These are phyloP conservation scores for Meganola albula DNA, from an alignment of 2,888 invertebrate species.

Conservation along the genomic window DNA sequence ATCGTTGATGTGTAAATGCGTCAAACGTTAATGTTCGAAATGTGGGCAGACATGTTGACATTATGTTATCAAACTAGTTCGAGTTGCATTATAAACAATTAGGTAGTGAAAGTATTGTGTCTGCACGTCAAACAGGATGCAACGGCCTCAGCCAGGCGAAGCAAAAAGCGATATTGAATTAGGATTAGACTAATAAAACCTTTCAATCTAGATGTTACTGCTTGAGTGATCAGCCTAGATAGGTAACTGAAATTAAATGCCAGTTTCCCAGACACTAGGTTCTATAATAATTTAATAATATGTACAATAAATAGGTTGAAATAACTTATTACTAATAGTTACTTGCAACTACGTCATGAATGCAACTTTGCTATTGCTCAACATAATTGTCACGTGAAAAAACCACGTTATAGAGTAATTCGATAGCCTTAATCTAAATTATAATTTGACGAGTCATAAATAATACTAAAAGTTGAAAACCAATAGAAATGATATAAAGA, in stretches of 20 bases:
- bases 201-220: constrained; percentile 71
- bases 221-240: constrained; percentile 70
- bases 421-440: too few relatives aligned
- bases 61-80: constrained; percentile 56
- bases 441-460: constrained; percentile 8
- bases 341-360: constrained; percentile 16
- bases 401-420: too few relatives aligned
- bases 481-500: constrained; percentile 27
- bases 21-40: constrained; percentile 44
- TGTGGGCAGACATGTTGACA: constrained; percentile 64
- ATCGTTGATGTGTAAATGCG: constrained; percentile 40
- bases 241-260: constrained; percentile 64
- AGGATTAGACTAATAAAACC: constrained; percentile 71
- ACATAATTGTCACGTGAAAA: constrained; percentile 12
- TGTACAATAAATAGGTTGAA: constrained; percentile 23
- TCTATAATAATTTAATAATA: constrained; percentile 28
- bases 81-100: constrained; percentile 58
- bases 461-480: too few relatives aligned
- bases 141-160: constrained; percentile 38
- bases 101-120: constrained; percentile 60
- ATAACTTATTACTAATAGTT: constrained; percentile 21
- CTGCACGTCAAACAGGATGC: constrained; percentile 50
- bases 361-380: constrained; percentile 14
- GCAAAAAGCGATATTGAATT: constrained; percentile 67
- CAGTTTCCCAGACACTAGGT: constrained; percentile 70